These are phyloP conservation scores for Trissonchulus sp. DNA, from an alignment of 2,888 invertebrate genomes.

Conservation along the genomic window DNA sequence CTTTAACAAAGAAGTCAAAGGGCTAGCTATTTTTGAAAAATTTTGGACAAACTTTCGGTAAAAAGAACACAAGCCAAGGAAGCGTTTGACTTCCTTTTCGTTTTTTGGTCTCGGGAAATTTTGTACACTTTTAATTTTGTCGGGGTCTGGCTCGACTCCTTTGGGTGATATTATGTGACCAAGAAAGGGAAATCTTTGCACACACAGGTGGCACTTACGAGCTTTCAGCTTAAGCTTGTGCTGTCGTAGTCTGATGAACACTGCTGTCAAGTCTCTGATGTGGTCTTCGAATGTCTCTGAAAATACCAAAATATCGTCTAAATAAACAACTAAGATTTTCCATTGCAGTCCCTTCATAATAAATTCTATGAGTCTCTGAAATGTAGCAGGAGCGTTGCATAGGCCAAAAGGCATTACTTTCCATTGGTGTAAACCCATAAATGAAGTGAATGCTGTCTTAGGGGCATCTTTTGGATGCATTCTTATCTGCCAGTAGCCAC, in stretches of 20 bases:
- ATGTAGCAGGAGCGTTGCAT: conserved; percentile 38
- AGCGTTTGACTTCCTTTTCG: not conserved
- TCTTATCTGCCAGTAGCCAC: conserved; percentile 36
- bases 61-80: not conserved
- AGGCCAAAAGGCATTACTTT: conserved; percentile 42
- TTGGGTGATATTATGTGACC: not conserved
- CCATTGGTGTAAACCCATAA: conserved; percentile 40
- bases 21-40: not conserved
- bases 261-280: conserved; percentile 27
- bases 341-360: conserved; percentile 35
- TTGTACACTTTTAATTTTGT: not conserved
- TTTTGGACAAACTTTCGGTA: not conserved
- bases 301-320: not conserved
- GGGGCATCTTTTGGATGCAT: conserved; percentile 32
- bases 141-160: not conserved
- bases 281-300: conserved; percentile 35
- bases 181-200: not conserved
- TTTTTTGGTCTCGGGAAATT: not conserved
- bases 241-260: not conserved
- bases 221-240: not conserved
- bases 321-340: conserved; percentile 25
- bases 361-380: conserved; percentile 40
- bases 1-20: not conserved
- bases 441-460: conserved; percentile 39
- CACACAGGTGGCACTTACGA: not conserved